A percentile compares a stretch with the other conserved stretches of the same genome.
Conservation (phyloP, 2,113 vertebrate species). For the Oreochromis tanganicae region DNA sequence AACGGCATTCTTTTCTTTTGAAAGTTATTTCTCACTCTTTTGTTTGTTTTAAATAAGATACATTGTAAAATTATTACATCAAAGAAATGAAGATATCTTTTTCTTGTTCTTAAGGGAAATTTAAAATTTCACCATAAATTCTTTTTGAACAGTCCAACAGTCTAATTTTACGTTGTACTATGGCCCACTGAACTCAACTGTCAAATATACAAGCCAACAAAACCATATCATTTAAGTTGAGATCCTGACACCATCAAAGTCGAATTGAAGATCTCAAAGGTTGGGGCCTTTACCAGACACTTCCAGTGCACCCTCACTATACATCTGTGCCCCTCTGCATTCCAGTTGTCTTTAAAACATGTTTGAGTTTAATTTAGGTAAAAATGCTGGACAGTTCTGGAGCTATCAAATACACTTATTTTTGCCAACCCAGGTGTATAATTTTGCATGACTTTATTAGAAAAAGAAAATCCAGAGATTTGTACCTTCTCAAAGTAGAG, state of each 20-base stretch:
- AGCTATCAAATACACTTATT: not conserved
- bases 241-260: too few relatives aligned
- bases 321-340: not conserved
- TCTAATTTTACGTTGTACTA: not conserved
- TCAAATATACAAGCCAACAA: not conserved
- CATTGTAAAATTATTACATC: too few relatives aligned
- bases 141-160: not conserved
- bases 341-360: not conserved
- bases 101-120: not conserved
- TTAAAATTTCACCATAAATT: not conserved
- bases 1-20: not conserved
- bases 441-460: not conserved
- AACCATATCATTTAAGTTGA: too few relatives aligned
- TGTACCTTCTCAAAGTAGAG: not conserved
- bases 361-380: not conserved
- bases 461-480: not conserved
- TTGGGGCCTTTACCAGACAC: not conserved
- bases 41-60: not conserved
- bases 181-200: not conserved
- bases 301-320: not conserved
- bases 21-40: fast-evolving
- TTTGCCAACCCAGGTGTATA: not conserved
- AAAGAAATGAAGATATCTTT: too few relatives aligned
- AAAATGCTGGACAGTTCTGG: not conserved
- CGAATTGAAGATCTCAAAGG: not conserved